These are phyloP conservation scores for Rhinoderma darwinii DNA, from an alignment of 2,113 vertebrate species.

Conservation along the genomic window DNA sequence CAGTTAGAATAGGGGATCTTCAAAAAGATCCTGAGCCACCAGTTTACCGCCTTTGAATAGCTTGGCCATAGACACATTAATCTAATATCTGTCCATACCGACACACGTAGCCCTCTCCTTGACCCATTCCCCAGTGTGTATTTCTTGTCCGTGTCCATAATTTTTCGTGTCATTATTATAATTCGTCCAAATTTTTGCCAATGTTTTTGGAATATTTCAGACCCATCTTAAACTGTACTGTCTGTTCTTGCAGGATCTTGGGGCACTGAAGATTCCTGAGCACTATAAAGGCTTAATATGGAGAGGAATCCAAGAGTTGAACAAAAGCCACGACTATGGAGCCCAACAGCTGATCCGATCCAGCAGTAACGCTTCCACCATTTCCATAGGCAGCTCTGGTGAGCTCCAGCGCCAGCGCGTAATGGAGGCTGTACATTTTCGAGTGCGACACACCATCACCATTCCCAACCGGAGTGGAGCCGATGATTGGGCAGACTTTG, in stretches of 20 bases:
- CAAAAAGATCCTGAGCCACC: neutral
- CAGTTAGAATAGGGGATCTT: neutral
- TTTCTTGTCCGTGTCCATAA: neutral
- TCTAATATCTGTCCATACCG: neutral
- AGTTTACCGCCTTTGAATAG: neutral
- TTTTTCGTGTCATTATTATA: neutral
- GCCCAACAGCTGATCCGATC: conserved; percentile 89
- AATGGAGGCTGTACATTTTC: conserved; percentile 98
- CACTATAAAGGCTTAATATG: conserved; percentile 92
- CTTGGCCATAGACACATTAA: neutral
- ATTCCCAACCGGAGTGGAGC: conserved; percentile 85
- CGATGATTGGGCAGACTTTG: conserved; percentile 97
- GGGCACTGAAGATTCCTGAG: conserved; percentile 94
- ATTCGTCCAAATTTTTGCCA: too few relatives aligned
- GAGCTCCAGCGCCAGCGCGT: conserved; percentile 95
- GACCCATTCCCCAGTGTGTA: neutral
- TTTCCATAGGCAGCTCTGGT: conserved; percentile 82
- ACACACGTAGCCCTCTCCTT: neutral
- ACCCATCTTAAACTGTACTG: neutral
- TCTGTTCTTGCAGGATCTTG: conserved; percentile 82
- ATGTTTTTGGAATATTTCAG: neutral
- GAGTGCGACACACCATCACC: conserved; percentile 98
- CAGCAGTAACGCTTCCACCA: conserved; percentile 85
- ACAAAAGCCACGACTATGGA: conserved; percentile 84
- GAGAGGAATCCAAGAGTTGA: conserved; percentile 95